These are phyloP conservation scores for Indri indri DNA, from an alignment of 2,113 vertebrate species.

Conservation along the genomic window DNA sequence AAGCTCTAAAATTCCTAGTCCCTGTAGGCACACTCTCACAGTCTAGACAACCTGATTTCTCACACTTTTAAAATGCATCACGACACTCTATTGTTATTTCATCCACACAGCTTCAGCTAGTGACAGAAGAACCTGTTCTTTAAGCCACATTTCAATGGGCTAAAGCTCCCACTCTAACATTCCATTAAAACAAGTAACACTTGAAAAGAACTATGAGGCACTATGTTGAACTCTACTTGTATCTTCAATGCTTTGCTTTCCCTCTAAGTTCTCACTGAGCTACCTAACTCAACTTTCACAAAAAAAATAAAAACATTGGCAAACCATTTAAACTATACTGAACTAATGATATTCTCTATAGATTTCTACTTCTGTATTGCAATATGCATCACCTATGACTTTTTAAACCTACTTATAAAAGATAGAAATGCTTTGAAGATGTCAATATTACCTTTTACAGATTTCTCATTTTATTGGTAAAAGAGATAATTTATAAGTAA, in stretches of 20 bases:
- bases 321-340: constrained; percentile 70
- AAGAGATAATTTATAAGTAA: neutral
- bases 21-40: constrained; percentile 83
- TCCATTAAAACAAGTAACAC: constrained; percentile 85
- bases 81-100: constrained; percentile 88
- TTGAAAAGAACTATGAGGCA: constrained; percentile 85
- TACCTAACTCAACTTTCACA: constrained; percentile 79
- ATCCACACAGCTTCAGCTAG: constrained; percentile 84
- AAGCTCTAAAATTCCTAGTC: constrained; percentile 87
- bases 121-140: constrained; percentile 88
- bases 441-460: neutral
- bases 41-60: constrained; percentile 91
- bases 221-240: constrained; percentile 77
- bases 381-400: neutral
- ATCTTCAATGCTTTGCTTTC: constrained; percentile 80
- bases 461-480: constrained; percentile 13
- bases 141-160: constrained; percentile 86
- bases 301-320: constrained; percentile 78
- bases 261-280: constrained; percentile 79
- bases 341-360: neutral
- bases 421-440: neutral
- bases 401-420: constrained; percentile 21
- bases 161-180: constrained; percentile 83
- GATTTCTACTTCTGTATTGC: constrained; percentile 60
- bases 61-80: constrained; percentile 89